Percentiles rank a stretch among this genome's conserved stretches.
Conservation (phyloP, 2,888 invertebrate species). For the Listrodromus nycthemerus region DNA sequence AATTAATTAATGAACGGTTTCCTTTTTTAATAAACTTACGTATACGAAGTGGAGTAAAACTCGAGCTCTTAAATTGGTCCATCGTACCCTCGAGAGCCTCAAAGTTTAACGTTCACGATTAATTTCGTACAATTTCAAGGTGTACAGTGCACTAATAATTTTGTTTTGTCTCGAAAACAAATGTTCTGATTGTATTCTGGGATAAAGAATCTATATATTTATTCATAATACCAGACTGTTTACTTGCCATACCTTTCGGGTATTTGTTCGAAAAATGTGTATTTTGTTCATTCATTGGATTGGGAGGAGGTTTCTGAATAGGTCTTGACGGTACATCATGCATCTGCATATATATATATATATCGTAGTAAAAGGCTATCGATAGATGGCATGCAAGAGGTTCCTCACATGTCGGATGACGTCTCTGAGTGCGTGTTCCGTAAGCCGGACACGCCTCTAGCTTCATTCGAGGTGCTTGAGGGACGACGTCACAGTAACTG, state of each 20-base stretch:
- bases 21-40: constrained; percentile 1
- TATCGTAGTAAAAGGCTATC: background rate
- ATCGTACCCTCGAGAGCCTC: background rate
- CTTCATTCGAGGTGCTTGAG: background rate
- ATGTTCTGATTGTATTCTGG: constrained; percentile 51
- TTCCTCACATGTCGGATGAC: constrained; percentile 40
- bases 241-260: background rate
- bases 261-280: background rate
- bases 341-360: background rate
- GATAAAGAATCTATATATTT: constrained; percentile 60
- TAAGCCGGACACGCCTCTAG: constrained; percentile 38
- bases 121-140: constrained; percentile 30
- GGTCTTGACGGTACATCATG: background rate
- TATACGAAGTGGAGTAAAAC: constrained; percentile 2
- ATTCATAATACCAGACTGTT: constrained; percentile 19
- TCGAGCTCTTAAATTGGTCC: background rate
- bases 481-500: background rate
- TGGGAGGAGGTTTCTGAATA: background rate
- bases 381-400: constrained; percentile 33
- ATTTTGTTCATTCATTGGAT: background rate
- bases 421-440: constrained; percentile 12
- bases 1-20: background rate
- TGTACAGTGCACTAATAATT: constrained; percentile 55
- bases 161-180: constrained; percentile 9
- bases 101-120: background rate